These are phyloP conservation scores for Lymantria monacha DNA, from an alignment of 2,888 invertebrate species.

Conservation along the genomic window DNA sequence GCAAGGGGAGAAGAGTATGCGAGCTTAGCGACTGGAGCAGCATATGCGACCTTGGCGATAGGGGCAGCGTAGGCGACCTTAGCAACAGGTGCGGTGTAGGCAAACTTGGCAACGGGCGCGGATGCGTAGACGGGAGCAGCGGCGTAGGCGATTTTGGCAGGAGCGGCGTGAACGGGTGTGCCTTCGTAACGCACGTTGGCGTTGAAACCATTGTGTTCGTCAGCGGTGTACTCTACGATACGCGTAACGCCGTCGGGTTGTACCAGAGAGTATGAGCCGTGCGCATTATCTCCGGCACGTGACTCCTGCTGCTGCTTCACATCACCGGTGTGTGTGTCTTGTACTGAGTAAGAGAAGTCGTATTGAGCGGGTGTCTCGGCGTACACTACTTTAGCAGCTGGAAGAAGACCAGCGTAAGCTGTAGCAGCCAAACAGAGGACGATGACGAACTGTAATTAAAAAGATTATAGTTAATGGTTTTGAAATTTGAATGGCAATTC, in stretches of 20 bases:
- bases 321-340: constrained; percentile 69
- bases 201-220: constrained; percentile 70
- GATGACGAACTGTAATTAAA: constrained; percentile 40
- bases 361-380: constrained; percentile 66
- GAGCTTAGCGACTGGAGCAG: constrained; percentile 25
- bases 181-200: constrained; percentile 73
- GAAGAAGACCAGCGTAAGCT: constrained; percentile 48
- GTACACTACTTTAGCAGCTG: constrained; percentile 55
- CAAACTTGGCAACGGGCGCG: constrained; percentile 27
- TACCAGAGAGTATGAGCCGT: constrained; percentile 74
- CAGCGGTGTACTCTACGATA: constrained; percentile 72
- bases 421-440: constrained; percentile 49
- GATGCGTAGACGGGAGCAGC: constrained; percentile 20
- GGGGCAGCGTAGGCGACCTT: constrained; percentile 28
- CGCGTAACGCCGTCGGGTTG: constrained; percentile 73
- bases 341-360: constrained; percentile 71
- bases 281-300: constrained; percentile 67
- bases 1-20: constrained; percentile 38
- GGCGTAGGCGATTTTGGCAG: constrained; percentile 37
- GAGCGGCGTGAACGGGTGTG: constrained; percentile 41
- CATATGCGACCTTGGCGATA: constrained; percentile 14
- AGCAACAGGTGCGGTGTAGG: constrained; percentile 15
- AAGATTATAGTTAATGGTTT: constrained; percentile 4
- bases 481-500: too few species aligned
- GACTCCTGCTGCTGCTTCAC: constrained; percentile 72